phyloP scores from a whole-genome alignment of 2,797 vertebrate species.

The Ataeniobius toweri region DNA sequence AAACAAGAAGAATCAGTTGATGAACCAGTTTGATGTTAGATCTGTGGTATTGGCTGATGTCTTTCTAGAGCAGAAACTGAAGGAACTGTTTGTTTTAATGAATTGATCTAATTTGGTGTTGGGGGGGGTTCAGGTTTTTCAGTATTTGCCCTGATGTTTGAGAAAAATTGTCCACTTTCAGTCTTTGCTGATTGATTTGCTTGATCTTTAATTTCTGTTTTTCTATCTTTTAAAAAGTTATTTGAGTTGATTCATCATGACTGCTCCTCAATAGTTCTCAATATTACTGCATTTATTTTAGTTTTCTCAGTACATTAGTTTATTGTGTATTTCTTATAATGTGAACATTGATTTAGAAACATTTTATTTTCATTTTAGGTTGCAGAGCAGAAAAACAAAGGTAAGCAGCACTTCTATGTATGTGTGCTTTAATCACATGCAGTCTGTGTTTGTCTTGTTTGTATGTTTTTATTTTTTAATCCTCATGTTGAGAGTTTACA shows the following conservation, averaged over 20 bases:
- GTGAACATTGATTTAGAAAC: constrained; percentile 8
- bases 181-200: background rate
- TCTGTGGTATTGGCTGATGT: too few species aligned
- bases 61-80: too few species aligned
- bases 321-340: background rate
- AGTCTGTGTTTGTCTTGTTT: background rate
- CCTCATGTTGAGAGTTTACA: background rate
- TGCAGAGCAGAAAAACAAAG: constrained; percentile 99
- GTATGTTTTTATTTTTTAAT: background rate
- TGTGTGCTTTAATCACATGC: background rate
- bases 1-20: too few species aligned
- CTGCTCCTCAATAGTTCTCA: too few species aligned
- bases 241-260: too few species aligned
- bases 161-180: background rate
- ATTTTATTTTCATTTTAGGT: constrained; percentile 79
- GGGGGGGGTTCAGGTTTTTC: too few species aligned
- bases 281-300: too few species aligned
- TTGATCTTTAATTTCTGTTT: background rate
- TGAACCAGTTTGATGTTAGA: too few species aligned
- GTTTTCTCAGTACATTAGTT: background rate
- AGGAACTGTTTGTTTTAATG: too few species aligned
- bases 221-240: too few species aligned
- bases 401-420: constrained; percentile 75
- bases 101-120: too few species aligned
- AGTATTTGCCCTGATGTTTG: background rate